Base-by-base conservation (phyloP, 2,113 vertebrate species). In the Hippocampus zosterae region DNA sequence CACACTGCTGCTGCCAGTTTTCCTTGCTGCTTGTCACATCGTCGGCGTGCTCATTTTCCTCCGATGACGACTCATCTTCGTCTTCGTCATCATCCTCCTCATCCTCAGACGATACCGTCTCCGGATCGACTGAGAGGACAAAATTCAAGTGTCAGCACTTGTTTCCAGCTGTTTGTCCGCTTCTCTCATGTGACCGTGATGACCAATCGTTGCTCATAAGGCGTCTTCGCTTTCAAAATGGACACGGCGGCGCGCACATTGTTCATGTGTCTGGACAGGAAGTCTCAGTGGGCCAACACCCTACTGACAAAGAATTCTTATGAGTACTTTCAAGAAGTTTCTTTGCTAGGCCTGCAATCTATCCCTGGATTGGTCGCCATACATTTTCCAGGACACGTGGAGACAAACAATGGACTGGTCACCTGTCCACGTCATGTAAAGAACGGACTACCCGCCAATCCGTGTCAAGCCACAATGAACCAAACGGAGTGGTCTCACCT, bases 11-110 rank as follows among this genome's bases (percentile, higher is more conserved):
- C 7, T 18, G 29, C 12, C 4, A 3, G 33, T 33, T 29, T 12
- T 53, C 8, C 18, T 18, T 5, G 25, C 48, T 21, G 2, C 29
- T 29, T 0, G 48, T 65, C 21, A n/a, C 18, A 8, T 67, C 48
- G 8, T 7, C 19, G 7, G 19, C 33, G 19, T 23, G 18, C n/a
- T 44, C 12, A 10, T 8, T 25, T 42, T 67, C 65, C 65, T 67
- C 65, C 5, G 48, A 53, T 8, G 65, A 67, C 16, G 65, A 67
- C 48, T 67, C 48, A 1, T 53, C 65, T 37, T 67, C 65, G 2
- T 33, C 29, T 33, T 33, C 29, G 33, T 33, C 27, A 6, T 65
- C 37, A 13, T 57, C 55, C 3, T 57, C 55, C 23, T 57, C 55
- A 25, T n/a, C 60, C 60, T 62, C 62, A 12, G 40, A 64, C 40